phyloP scores from a whole-genome alignment of 2,888 invertebrate genomes.

The Falcaria lacertinaria region DNA sequence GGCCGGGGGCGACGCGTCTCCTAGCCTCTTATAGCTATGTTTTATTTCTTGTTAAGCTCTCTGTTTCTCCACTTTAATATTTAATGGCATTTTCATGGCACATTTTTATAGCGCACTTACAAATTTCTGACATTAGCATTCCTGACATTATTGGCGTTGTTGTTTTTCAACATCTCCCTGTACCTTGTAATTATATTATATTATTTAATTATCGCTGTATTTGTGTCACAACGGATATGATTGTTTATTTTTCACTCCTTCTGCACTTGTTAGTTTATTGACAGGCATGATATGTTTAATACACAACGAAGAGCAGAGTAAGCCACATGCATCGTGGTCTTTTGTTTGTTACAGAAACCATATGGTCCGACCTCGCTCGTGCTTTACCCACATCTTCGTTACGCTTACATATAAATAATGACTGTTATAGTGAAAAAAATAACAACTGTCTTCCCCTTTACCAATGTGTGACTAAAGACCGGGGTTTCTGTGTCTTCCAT shows the following conservation, averaged over 20 bases:
- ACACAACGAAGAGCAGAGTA: constrained; percentile 15
- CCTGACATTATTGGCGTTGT: constrained; percentile 50
- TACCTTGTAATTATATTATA: constrained; percentile 3
- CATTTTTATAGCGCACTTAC: constrained; percentile 76
- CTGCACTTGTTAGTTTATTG: constrained; percentile 7
- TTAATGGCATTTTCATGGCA: constrained; percentile 78
- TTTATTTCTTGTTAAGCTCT: constrained; percentile 80
- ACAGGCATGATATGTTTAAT: constrained; percentile 15
- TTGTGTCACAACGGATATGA: neutral
- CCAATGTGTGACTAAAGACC: constrained; percentile 66
- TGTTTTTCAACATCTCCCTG: constrained; percentile 38
- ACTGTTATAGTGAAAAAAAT: constrained; percentile 54
- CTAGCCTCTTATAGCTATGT: constrained; percentile 76
- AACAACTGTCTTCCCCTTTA: constrained; percentile 60
- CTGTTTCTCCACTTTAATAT: constrained; percentile 79
- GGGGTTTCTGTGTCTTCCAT: constrained; percentile 58
- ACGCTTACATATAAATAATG: constrained; percentile 45
- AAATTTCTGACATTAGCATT: constrained; percentile 57
- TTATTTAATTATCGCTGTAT: neutral
- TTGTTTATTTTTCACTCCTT: neutral
- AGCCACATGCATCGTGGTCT: constrained; percentile 47
- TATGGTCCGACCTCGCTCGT: constrained; percentile 57
- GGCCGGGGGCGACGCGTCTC: constrained; percentile 68
- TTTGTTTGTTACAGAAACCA: constrained; percentile 60
- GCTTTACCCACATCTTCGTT: constrained; percentile 42